phyloP scores from a whole-genome alignment of 2,888 invertebrate species.

The Lymantria dispar region DNA sequence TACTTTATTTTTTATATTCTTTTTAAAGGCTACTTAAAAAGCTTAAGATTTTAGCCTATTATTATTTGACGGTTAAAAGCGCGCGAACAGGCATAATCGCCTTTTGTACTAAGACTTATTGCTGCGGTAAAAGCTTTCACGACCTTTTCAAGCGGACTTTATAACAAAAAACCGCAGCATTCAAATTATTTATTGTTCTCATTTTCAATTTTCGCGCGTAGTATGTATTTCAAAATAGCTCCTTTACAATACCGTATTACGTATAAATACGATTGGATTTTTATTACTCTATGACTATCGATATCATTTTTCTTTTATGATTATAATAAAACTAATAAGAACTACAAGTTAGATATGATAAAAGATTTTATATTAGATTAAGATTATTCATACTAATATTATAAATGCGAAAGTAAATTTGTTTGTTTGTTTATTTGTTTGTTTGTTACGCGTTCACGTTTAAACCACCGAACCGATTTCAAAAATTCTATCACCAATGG shows the following conservation, averaged over 20 bases:
- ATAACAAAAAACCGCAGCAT: constrained; percentile 58
- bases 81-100: constrained; percentile 63
- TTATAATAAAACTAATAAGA: too few relatives aligned
- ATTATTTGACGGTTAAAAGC: constrained; percentile 57
- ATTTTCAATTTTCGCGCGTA: constrained; percentile 55
- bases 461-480: too few relatives aligned
- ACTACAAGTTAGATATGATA: too few relatives aligned
- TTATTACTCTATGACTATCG: too few relatives aligned
- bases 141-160: constrained; percentile 60
- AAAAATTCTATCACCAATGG: too few relatives aligned
- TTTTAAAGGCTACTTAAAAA: constrained; percentile 25
- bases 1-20: constrained; percentile 14
- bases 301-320: too few relatives aligned
- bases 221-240: constrained; percentile 43
- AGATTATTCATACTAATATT: too few relatives aligned
- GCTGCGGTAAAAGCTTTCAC: constrained; percentile 62
- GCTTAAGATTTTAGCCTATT: constrained; percentile 28
- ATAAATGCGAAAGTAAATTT: too few relatives aligned
- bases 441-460: too few relatives aligned
- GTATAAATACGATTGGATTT: not conserved
- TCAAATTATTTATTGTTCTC: constrained; percentile 69
- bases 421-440: too few relatives aligned
- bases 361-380: too few relatives aligned
- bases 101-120: constrained; percentile 68
- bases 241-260: constrained; percentile 37